These are phyloP conservation scores for Notospermus geniculatus DNA, from an alignment of 1,140 invertebrate species.

Conservation along the genomic window DNA sequence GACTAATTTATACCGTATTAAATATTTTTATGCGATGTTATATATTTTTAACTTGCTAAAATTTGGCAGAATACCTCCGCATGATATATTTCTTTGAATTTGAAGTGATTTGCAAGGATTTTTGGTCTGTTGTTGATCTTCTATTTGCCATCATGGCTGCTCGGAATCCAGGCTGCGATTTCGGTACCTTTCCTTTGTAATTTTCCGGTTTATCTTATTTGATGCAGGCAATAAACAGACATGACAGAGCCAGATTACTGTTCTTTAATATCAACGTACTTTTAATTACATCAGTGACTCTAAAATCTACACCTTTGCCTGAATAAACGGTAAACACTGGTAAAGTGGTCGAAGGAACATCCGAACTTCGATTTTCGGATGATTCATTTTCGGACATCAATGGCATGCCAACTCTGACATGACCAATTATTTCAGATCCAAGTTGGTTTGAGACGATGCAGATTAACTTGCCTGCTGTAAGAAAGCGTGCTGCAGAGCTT, in stretches of 20 bases:
- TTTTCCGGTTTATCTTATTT: conserved; percentile 5
- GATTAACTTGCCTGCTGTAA: conserved; percentile 64
- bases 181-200: conserved; percentile 19
- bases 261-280: not conserved
- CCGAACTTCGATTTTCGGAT: not conserved
- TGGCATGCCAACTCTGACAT: too few species aligned
- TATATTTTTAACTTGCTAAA: too few species aligned
- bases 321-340: not conserved
- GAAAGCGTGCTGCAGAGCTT: conserved; percentile 58
- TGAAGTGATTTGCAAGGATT: too few species aligned
- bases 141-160: conserved; percentile 25
- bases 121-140: too few species aligned
- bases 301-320: not conserved
- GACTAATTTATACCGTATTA: too few species aligned
- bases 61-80: too few species aligned
- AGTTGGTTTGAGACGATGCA: conserved; percentile 61
- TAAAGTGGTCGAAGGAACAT: not conserved
- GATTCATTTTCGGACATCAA: too few species aligned
- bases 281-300: not conserved
- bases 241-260: not conserved
- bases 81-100: too few species aligned
- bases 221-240: not conserved
- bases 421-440: conserved; percentile 57
- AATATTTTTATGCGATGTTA: too few species aligned
- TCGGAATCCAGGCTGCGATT: conserved; percentile 34